Percentiles rank a stretch among this genome's conserved stretches.
Evolutionary conservation across 2,888 invertebrate genomes (phyloP).

Genomic region (Drosophila nr. fundita): DNA sequence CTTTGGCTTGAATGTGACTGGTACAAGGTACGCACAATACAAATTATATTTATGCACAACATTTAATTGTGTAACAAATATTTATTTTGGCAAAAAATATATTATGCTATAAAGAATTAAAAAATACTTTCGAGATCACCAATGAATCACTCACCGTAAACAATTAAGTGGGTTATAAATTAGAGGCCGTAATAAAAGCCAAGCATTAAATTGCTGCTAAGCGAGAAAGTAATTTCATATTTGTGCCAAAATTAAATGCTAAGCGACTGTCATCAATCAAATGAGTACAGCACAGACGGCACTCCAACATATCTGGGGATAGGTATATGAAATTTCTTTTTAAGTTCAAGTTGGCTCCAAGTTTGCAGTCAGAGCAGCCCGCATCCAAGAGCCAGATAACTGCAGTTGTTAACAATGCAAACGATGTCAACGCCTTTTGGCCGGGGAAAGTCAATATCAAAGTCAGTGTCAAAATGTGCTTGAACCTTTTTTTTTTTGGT

Average conservation of each 20-base stretch:
- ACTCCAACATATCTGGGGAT: background rate
- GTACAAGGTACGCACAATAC: constrained; percentile 75
- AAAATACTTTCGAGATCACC: background rate
- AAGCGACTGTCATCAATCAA: background rate
- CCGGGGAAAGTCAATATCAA: background rate
- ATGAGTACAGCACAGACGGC: background rate
- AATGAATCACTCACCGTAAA: background rate
- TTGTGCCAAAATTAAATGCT: constrained; percentile 2
- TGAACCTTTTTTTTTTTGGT: background rate
- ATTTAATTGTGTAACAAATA: constrained; percentile 26
- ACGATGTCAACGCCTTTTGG: background rate
- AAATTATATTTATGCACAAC: constrained; percentile 73
- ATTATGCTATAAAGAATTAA: background rate
- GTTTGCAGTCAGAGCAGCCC: constrained; percentile 6
- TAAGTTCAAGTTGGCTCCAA: background rate
- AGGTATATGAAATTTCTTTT: background rate
- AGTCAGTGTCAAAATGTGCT: background rate
- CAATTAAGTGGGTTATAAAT: background rate
- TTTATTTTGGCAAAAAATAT: background rate
- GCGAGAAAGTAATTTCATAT: background rate
- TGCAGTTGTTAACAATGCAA: constrained; percentile 8
- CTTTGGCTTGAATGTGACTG: constrained; percentile 45
- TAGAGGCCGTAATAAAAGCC: background rate
- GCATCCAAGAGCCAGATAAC: background rate
- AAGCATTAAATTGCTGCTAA: background rate